These are phyloP conservation scores for Machimus atricapillus DNA, from an alignment of 2,888 invertebrate species.

Conservation along the genomic window DNA sequence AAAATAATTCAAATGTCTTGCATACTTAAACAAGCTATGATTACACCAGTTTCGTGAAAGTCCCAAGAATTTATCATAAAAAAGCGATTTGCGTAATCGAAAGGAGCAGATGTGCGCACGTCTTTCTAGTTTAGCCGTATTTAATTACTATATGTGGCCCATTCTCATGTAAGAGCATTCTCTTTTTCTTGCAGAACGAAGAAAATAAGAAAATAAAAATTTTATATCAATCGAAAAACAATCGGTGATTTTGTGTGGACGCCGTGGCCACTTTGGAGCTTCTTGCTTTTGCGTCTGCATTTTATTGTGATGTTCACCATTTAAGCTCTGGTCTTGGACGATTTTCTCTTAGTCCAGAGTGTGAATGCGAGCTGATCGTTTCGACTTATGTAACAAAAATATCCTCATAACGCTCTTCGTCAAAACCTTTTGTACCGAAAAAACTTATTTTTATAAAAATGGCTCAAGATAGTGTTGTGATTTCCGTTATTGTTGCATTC, in stretches of 20 bases:
- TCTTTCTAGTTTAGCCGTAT: neutral
- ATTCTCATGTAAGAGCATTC: neutral
- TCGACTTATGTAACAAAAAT: neutral
- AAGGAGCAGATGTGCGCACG: neutral
- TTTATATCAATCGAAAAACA: neutral
- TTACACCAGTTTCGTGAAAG: slow-evolving; percentile 14
- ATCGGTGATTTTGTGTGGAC: neutral
- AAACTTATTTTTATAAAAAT: neutral
- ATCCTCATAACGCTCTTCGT: neutral
- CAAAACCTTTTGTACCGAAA: neutral
- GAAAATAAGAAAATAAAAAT: neutral
- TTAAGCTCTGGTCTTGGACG: neutral
- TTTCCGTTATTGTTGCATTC: slow-evolving; percentile 51
- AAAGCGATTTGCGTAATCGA: slow-evolving; percentile 23
- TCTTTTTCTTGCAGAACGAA: neutral
- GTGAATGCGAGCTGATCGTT: slow-evolving; percentile 9
- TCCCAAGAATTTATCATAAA: slow-evolving; percentile 1
- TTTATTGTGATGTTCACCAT: neutral
- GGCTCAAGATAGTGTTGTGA: slow-evolving; percentile 46
- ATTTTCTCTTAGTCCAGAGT: neutral
- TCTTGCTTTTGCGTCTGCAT: neutral
- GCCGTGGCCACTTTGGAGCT: neutral
- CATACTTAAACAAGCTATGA: neutral
- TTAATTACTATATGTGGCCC: neutral
- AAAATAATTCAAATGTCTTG: neutral